A percentile compares a stretch with the other conserved stretches of the same genome.
phyloP scores from a whole-genome alignment of 2,113 vertebrate genomes.

The Calyptommatus sinebrachiatus region DNA sequence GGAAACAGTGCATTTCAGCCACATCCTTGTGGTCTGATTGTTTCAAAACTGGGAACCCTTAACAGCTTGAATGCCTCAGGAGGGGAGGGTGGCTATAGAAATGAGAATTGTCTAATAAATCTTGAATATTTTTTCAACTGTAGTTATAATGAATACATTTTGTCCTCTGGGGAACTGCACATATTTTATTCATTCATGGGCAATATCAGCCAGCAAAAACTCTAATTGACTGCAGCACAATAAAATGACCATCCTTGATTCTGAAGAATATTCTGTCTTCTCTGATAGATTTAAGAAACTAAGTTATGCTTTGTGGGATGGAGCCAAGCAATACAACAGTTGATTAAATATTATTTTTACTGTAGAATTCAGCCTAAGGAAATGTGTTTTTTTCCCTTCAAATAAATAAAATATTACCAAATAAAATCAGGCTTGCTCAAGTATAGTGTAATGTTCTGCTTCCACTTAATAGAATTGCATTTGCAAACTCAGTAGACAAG shows the following conservation, averaged over 20 bases:
- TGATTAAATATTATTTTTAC: constrained; percentile 18
- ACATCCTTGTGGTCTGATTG: constrained; percentile 43
- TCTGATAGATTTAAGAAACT: constrained; percentile 24
- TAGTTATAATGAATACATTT: constrained; percentile 27
- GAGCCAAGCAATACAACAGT: constrained; percentile 18
- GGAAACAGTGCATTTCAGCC: constrained; percentile 31
- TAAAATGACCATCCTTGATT: background rate
- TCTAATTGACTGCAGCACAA: background rate
- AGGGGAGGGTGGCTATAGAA: background rate
- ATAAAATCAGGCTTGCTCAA: background rate
- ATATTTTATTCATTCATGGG: constrained; percentile 42
- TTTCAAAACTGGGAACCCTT: constrained; percentile 54
- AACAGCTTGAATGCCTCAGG: constrained; percentile 35
- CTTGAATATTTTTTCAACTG: constrained; percentile 42
- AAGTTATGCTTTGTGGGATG: constrained; percentile 19
- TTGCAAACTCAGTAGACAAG: no score
- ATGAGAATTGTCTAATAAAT: constrained; percentile 43
- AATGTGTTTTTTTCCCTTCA: constrained; percentile 27
- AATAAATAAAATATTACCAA: constrained; percentile 26
- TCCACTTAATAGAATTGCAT: background rate
- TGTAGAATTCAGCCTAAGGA: constrained; percentile 28
- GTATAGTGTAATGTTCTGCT: background rate
- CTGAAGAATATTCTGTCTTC: constrained; percentile 10
- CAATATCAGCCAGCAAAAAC: constrained; percentile 5
- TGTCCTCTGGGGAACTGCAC: constrained; percentile 20